A percentile compares a stretch with the other conserved stretches of the same genome.
Conservation (phyloP, 2,113 vertebrate species). For the Psophia crepitans region DNA sequence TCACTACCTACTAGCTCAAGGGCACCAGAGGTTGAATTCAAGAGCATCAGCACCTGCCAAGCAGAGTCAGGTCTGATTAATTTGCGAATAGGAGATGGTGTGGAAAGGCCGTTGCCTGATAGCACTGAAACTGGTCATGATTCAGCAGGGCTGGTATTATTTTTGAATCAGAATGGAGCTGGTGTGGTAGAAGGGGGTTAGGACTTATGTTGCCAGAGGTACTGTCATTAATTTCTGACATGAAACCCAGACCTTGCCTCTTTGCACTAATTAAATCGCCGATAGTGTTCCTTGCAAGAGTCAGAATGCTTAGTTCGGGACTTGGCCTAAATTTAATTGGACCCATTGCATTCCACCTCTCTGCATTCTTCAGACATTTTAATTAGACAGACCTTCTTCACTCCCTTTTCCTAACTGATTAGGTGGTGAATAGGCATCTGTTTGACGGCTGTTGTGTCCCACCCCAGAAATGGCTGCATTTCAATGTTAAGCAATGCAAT, state of each 20-base stretch:
- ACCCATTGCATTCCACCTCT: conserved; percentile 37
- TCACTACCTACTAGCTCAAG: background rate
- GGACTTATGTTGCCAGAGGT: background rate
- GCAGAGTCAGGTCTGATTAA: background rate
- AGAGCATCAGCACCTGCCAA: background rate
- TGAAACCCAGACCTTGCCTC: background rate
- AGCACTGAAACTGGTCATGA: background rate
- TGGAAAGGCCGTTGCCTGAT: background rate
- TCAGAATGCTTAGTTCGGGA: background rate
- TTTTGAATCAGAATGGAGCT: background rate
- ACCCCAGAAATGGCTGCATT: background rate
- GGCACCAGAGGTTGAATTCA: background rate
- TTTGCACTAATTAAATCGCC: background rate
- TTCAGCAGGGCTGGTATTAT: background rate
- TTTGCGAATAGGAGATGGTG: background rate
- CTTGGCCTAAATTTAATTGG: conserved; percentile 11
- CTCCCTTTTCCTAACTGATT: conserved; percentile 16
- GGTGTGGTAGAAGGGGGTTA: background rate
- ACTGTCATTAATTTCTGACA: background rate
- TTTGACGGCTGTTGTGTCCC: background rate
- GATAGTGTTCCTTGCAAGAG: background rate
- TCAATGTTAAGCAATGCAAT: background rate
- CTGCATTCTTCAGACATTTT: conserved; percentile 22
- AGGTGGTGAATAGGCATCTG: background rate
- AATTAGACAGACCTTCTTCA: conserved; percentile 13